Conservation (phyloP, 2,797 vertebrate species). For the Emys orbicularis region DNA sequence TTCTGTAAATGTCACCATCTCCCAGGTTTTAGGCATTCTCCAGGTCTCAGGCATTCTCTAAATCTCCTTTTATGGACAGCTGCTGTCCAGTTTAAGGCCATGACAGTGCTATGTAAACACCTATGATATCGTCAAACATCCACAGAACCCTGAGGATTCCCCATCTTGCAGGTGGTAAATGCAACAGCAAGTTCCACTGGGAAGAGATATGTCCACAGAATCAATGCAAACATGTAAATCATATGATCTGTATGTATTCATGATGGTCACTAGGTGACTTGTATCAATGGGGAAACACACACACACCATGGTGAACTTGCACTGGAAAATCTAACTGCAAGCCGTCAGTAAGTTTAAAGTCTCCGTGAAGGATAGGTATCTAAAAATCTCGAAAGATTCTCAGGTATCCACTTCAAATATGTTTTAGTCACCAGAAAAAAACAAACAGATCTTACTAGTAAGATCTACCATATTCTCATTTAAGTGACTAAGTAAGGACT, state of each 20-base stretch:
- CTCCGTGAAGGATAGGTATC: not conserved
- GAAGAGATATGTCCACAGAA: not conserved
- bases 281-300: not conserved
- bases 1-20: constrained; percentile 6
- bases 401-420: not conserved
- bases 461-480: not conserved
- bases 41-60: not conserved
- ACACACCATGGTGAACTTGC: not conserved
- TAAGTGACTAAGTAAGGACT: constrained; percentile 29
- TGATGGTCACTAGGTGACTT: constrained; percentile 9
- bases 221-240: constrained; percentile 47
- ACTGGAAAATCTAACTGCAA: not conserved
- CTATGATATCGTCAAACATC: constrained; percentile 11
- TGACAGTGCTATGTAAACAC: constrained; percentile 20
- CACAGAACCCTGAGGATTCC: constrained; percentile 12
- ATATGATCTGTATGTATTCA: constrained; percentile 13
- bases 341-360: constrained; percentile 2
- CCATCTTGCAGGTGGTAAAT: constrained; percentile 4
- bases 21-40: not conserved
- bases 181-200: constrained; percentile 37
- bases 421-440: constrained; percentile 12
- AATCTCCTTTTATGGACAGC: not conserved
- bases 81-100: constrained; percentile 22
- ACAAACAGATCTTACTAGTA: not conserved
- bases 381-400: constrained; percentile 15